Base-by-base conservation (phyloP, 35 echinoderm and acorn worm species). In the Ophioderma brevispina region DNA sequence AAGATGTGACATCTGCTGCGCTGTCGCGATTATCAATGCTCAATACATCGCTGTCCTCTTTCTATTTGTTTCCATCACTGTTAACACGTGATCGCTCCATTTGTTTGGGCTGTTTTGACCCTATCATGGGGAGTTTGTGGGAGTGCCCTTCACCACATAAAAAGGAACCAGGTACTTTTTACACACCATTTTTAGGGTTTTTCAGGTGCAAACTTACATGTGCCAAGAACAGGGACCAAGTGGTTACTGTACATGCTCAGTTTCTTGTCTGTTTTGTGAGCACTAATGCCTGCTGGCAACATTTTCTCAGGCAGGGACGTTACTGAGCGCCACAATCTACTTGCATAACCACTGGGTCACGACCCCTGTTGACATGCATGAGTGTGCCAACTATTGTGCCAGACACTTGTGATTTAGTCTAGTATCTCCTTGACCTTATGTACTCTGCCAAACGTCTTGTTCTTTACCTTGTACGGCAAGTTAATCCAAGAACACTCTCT, bases 61-160 rank as follows among this genome's bases (percentile, higher is more conserved):
- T n/a, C n/a, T n/a, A n/a, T n/a, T n/a, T n/a, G n/a, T n/a, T n/a
- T n/a, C n/a, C n/a, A n/a, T 52, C 46, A 52, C 21, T 8, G 21
- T 52, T 52, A 11, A 52, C 46, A 52, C 8, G 21, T 11, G 21
- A 11, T 21, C 8, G 21, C 21, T 93, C 76, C 85, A 88, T 76
- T 93, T 77, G 23, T 93, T 77, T 70, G 85, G 46, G 28, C 46
- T 80, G 28, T n/a, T 56, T 42, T 28, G 86, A 93, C 55, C 91
- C 85, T 81, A 83, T 17, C 80, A 93, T 32, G 35, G 92, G 91
- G n/a, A n/a, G n/a, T n/a, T 56, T 31, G 31, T 25, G 75, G 46
- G 21, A 19, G 36, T 31, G 23, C 31, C 33, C 64, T 37, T 76
- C 79, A 39, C 87, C 86, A 84, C 87, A 93, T 55, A 78, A 79